Conservation (phyloP, 2,797 vertebrate genomes). For the Chromobotia macracanthus region DNA sequence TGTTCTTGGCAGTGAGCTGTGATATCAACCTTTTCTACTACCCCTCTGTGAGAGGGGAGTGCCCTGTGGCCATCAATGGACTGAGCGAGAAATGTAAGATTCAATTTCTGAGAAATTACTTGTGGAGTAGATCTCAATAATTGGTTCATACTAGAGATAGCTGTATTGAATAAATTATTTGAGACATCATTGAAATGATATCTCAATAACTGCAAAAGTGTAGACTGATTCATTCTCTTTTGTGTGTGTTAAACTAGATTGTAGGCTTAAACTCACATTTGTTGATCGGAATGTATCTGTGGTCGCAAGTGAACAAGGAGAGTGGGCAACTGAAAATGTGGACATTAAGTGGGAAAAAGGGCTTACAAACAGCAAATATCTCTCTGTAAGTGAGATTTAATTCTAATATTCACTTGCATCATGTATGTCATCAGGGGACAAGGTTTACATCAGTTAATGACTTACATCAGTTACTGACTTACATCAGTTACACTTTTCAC, state of each 20-base stretch:
- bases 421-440: no score
- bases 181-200: not conserved
- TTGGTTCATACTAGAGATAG: no score
- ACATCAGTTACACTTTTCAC: no score
- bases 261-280: conserved; percentile 60
- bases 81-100: conserved; percentile 40
- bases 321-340: conserved; percentile 62
- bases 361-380: conserved; percentile 56
- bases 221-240: not conserved
- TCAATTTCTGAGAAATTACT: no score
- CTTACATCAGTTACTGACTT: no score
- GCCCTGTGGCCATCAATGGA: conserved; percentile 71
- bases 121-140: no score
- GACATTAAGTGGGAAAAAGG: fast-evolving
- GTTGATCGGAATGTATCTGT: fast-evolving
- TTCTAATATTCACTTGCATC: no score
- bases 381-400: conserved; percentile 58
- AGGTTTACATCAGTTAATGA: no score
- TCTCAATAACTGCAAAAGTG: not conserved
- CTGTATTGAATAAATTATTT: no score
- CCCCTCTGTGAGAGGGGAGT: conserved; percentile 70
- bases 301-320: conserved; percentile 54
- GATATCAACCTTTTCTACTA: conserved; percentile 76
- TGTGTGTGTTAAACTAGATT: conserved; percentile 63
- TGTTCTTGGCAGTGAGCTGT: conserved; percentile 69